Conservation (phyloP, 1,140 invertebrate genomes). For the Lysiphlebus fabarum region DNA sequence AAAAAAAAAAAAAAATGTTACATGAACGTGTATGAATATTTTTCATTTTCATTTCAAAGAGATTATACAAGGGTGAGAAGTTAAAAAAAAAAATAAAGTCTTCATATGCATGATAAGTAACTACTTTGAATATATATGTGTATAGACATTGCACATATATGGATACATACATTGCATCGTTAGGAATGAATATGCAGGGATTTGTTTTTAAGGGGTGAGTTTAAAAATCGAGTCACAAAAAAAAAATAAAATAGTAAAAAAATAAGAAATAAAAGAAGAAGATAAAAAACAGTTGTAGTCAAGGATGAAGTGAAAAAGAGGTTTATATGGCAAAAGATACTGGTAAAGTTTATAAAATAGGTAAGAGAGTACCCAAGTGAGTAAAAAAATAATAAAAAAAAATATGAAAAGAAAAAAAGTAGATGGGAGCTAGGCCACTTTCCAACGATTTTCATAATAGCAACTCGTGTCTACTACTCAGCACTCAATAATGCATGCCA, state of each 20-base stretch:
- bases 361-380: neutral
- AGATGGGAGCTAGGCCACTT: constrained; percentile 15
- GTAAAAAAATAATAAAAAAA: constrained; percentile 9
- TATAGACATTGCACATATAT: constrained; percentile 5
- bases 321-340: constrained; percentile 1
- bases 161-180: constrained; percentile 19
- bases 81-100: constrained; percentile 14
- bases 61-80: constrained; percentile 1
- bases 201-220: constrained; percentile 5
- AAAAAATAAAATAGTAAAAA: neutral
- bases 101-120: neutral
- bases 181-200: constrained; percentile 30
- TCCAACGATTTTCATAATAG: constrained; percentile 33
- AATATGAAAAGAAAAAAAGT: neutral
- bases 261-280: constrained; percentile 8
- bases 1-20: too few relatives aligned
- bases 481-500: constrained; percentile 32
- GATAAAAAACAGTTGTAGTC: neutral
- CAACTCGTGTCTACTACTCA: constrained; percentile 30
- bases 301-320: constrained; percentile 12
- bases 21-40: constrained; percentile 1
- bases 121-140: constrained; percentile 22
- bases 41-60: constrained; percentile 21
- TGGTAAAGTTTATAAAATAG: constrained; percentile 2
- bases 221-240: neutral